Conservation (phyloP, 2,797 vertebrate genomes). For the Austrolebias charrua region DNA sequence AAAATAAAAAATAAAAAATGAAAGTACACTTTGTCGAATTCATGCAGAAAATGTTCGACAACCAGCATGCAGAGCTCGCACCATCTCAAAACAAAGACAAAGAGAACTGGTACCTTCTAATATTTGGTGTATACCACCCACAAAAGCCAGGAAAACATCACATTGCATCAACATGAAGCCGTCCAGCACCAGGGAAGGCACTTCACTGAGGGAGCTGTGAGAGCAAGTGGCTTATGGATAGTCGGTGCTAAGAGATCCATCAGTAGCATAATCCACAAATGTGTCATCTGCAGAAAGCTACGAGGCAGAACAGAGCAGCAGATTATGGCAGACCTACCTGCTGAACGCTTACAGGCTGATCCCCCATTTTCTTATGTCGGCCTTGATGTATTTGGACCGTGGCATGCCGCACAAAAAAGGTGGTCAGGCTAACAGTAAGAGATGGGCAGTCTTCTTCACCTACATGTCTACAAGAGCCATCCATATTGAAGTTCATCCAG, state of each 20-base stretch:
- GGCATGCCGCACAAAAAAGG: conserved; percentile 9
- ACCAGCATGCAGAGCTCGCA: not conserved
- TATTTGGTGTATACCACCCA: conserved; percentile 1
- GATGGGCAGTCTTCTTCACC: no score
- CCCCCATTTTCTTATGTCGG: conserved; percentile 27
- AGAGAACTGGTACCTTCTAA: not conserved
- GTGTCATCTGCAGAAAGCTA: conserved; percentile 6
- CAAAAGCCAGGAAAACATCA: conserved; percentile 6
- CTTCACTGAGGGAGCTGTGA: not conserved
- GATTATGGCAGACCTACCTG: conserved; percentile 12
- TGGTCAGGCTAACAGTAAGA: not conserved
- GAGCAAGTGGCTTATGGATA: conserved; percentile 12
- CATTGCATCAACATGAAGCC: not conserved
- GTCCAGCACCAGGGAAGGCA: conserved; percentile 7
- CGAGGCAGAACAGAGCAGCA: not conserved
- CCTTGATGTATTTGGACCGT: conserved; percentile 21
- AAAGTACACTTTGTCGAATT: not conserved
- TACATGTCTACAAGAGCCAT: no score
- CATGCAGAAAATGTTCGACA: not conserved
- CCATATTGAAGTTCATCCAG: conserved; percentile 3
- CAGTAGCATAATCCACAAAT: not conserved
- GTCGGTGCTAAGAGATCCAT: conserved; percentile 5
- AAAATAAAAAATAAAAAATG: not conserved
- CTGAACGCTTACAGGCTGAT: not conserved
- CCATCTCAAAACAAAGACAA: rapidly evolving